These are phyloP conservation scores for Mus musculus DNA, from an alignment of 2,113 vertebrate species.

Conservation along the genomic window GRCm39 chr13:116449501-116450000, in stretches of 20 bases:
- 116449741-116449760: neutral
- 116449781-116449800: conserved; percentile 52
- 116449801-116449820: conserved; percentile 74
- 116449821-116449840: conserved; percentile 77
- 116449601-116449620: conserved; percentile 71
- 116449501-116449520: conserved; percentile 54
- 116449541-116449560: conserved; percentile 70
- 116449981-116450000: neutral
- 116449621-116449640: conserved; percentile 74
- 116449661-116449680: conserved; percentile 65
- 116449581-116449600: conserved; percentile 72
- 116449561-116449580: conserved; percentile 61
- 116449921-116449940: conserved; percentile 25
- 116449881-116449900: conserved; percentile 11
- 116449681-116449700: conserved; percentile 14
- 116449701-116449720: conserved; percentile 36
- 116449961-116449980: conserved; percentile 33
- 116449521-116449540: conserved; percentile 56
- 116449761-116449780: neutral
- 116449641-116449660: conserved; percentile 51
- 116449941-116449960: conserved; percentile 20
- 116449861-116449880: conserved; percentile 41
- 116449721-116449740: conserved; percentile 67
- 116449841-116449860: conserved; percentile 63
- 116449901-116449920: conserved; percentile 51